Percentiles rank a stretch among this genome's conserved stretches.
phyloP scores from a whole-genome alignment of 1,140 invertebrate species.

The Atta colombica region DNA sequence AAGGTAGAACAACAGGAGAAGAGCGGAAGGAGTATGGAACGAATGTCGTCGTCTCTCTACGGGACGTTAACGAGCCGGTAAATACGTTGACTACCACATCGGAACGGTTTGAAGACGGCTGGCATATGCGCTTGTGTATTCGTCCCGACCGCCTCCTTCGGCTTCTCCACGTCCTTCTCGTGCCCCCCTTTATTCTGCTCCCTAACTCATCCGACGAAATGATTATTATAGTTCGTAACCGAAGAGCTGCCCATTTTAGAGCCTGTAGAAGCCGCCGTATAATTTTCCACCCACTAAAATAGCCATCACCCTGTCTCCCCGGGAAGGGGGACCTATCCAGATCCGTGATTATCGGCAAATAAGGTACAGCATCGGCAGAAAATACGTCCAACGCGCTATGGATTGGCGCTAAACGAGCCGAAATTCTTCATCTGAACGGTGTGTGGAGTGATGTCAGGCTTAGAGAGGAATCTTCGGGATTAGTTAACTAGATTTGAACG shows the following conservation, averaged over 20 bases:
- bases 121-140: constrained; percentile 66
- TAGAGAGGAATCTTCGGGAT: neutral
- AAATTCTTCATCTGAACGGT: constrained; percentile 10
- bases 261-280: constrained; percentile 86
- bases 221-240: constrained; percentile 87
- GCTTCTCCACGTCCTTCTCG: constrained; percentile 36
- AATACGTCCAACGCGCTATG: constrained; percentile 64
- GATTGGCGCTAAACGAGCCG: neutral
- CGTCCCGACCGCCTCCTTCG: constrained; percentile 44
- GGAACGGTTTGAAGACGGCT: constrained; percentile 74
- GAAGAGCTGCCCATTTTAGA: constrained; percentile 87
- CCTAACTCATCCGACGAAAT: constrained; percentile 83
- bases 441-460: constrained; percentile 18
- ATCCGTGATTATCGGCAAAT: constrained; percentile 86
- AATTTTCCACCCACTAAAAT: constrained; percentile 87
- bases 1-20: constrained; percentile 37
- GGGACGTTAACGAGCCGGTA: constrained; percentile 87
- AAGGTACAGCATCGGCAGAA: constrained; percentile 85
- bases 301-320: constrained; percentile 84
- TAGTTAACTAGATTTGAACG: constrained; percentile 32
- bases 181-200: constrained; percentile 46
- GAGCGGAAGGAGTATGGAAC: constrained; percentile 9
- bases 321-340: constrained; percentile 78
- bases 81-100: constrained; percentile 86
- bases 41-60: constrained; percentile 78